Evolutionary conservation across 2,797 vertebrate species (phyloP).

Genomic region (Phalanger gymnotis): DNA sequence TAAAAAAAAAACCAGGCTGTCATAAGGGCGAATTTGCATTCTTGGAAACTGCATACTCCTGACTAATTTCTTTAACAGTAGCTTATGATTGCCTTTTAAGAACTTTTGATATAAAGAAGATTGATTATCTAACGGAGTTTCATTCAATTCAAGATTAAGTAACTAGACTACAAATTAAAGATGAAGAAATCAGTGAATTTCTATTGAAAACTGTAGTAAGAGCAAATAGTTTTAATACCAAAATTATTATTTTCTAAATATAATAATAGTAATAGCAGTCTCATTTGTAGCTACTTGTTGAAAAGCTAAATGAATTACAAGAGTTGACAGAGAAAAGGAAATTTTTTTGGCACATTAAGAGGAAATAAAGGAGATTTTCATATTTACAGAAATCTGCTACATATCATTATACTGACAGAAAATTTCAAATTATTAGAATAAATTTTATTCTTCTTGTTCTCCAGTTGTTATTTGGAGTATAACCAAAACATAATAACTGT

Average conservation of each 20-base stretch:
- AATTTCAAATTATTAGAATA: background rate
- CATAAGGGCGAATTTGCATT: conserved; percentile 36
- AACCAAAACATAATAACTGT: too few relatives aligned
- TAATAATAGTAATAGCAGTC: background rate
- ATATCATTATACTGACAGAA: background rate
- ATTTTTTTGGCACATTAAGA: conserved; percentile 11
- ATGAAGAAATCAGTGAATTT: background rate
- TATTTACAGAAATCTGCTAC: background rate
- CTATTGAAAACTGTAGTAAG: conserved; percentile 7
- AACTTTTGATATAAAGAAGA: conserved; percentile 56
- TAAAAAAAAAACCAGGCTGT: conserved; percentile 50
- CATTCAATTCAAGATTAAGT: conserved; percentile 59
- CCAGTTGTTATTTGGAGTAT: background rate
- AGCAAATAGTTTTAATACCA: conserved; percentile 11
- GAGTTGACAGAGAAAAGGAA: background rate
- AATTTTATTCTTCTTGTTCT: background rate
- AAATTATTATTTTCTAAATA: background rate
- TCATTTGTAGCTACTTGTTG: background rate
- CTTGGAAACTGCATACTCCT: conserved; percentile 46
- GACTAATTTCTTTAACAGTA: conserved; percentile 57
- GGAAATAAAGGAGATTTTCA: background rate
- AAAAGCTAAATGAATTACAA: background rate
- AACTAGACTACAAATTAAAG: conserved; percentile 4
- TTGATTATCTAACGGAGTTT: conserved; percentile 39
- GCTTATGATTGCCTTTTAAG: conserved; percentile 41